Percentiles rank a stretch among this genome's conserved stretches.
Evolutionary conservation across 1,140 invertebrate genomes (phyloP).

Genomic region (Contarinia nasturtii): DNA sequence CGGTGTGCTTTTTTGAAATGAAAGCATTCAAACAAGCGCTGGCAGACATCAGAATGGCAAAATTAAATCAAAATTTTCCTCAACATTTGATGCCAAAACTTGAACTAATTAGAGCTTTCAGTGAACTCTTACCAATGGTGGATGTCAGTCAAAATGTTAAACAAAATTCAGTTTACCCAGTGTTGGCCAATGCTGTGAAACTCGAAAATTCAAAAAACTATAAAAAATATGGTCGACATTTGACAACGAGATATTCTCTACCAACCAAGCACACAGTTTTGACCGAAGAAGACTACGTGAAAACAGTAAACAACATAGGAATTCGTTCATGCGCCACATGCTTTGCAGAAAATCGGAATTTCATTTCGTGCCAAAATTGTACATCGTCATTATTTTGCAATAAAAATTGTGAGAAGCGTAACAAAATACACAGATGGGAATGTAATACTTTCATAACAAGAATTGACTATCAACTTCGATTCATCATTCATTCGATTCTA

Average conservation of each 20-base stretch:
- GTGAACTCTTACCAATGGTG: no score
- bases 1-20: not conserved
- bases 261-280: not conserved
- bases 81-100: not conserved
- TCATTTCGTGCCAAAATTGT: not conserved
- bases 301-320: no score
- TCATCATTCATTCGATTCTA: no score
- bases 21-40: not conserved
- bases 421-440: not conserved
- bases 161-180: not conserved
- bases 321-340: no score
- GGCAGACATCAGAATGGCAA: not conserved
- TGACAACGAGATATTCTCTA: not conserved
- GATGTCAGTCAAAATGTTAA: no score
- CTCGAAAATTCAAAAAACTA: no score
- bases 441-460: not conserved
- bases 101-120: not conserved
- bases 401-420: not conserved
- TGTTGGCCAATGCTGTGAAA: not conserved
- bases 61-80: not conserved
- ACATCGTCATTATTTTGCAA: not conserved
- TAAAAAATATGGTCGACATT: not conserved
- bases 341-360: no score
- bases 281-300: not conserved
- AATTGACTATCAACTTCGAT: no score